These are phyloP conservation scores for Stomorhina lunata DNA, from an alignment of 2,888 invertebrate genomes.

Conservation along the genomic window DNA sequence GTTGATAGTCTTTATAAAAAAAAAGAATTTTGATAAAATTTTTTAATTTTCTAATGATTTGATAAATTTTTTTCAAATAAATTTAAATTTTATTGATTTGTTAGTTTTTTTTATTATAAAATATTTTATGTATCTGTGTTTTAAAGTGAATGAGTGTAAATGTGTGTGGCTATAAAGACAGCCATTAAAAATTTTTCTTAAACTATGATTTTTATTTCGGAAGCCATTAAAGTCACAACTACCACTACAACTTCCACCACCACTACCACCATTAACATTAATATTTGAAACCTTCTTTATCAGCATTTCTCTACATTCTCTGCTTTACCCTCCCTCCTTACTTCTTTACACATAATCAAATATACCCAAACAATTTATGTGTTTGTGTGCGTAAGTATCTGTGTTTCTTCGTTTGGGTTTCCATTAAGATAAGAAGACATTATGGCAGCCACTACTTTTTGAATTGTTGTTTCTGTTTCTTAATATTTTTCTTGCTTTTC, in stretches of 20 bases:
- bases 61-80: no score
- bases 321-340: neutral
- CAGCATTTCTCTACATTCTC: conserved; percentile 26
- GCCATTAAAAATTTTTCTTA: conserved; percentile 77
- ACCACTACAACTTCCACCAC: conserved; percentile 67
- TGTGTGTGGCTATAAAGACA: conserved; percentile 67
- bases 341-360: neutral
- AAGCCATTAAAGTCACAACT: conserved; percentile 80
- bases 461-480: conserved; percentile 27
- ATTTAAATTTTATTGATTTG: neutral
- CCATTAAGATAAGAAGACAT: conserved; percentile 65
- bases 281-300: conserved; percentile 21
- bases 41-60: conserved; percentile 2
- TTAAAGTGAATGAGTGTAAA: neutral
- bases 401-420: conserved; percentile 45
- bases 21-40: neutral
- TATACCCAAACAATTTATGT: neutral
- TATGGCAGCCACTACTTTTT: conserved; percentile 61
- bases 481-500: neutral
- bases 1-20: no score
- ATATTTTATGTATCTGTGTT: no score
- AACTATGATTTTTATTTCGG: conserved; percentile 78
- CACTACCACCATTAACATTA: conserved; percentile 20
- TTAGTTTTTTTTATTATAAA: no score
- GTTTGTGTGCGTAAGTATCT: neutral